Percentiles rank a stretch among this genome's conserved stretches.
Evolutionary conservation across 2,113 vertebrate species (phyloP).

Genomic region (Himantopus leucocephalus): DNA sequence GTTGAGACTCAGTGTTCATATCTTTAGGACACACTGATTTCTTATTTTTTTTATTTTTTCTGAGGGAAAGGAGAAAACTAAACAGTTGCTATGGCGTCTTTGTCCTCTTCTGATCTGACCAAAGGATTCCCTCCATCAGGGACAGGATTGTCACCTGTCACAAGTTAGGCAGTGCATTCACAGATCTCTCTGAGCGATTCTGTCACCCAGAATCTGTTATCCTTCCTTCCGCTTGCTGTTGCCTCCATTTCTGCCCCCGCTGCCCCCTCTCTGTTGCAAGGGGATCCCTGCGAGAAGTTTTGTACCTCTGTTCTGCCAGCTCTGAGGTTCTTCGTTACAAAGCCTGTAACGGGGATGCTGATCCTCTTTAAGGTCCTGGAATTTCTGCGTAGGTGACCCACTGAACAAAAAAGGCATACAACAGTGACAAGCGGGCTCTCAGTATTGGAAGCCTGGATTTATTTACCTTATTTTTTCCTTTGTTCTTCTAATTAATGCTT

Average conservation of each 20-base stretch:
- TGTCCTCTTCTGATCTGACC: not conserved
- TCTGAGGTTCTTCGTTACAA: not conserved
- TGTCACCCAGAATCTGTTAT: too few relatives aligned
- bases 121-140: not conserved
- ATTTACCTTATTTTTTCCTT: not conserved
- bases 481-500: not conserved
- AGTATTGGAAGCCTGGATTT: not conserved
- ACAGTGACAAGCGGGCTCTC: not conserved
- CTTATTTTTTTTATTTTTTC: not conserved
- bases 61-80: not conserved
- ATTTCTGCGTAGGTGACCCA: not conserved
- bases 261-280: too few relatives aligned
- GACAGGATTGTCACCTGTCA: not conserved
- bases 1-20: not conserved
- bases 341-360: not conserved
- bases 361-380: not conserved
- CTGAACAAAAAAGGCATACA: not conserved
- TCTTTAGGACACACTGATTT: too few relatives aligned
- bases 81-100: not conserved
- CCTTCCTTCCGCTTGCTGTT: not conserved
- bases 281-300: too few relatives aligned
- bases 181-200: not conserved
- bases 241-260: not conserved
- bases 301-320: not conserved
- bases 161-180: not conserved